Percentiles rank a stretch among this genome's conserved stretches.
These are phyloP conservation scores for Drosophila dunni DNA, from an alignment of 1,140 invertebrate genomes.

Conservation along the genomic window DNA sequence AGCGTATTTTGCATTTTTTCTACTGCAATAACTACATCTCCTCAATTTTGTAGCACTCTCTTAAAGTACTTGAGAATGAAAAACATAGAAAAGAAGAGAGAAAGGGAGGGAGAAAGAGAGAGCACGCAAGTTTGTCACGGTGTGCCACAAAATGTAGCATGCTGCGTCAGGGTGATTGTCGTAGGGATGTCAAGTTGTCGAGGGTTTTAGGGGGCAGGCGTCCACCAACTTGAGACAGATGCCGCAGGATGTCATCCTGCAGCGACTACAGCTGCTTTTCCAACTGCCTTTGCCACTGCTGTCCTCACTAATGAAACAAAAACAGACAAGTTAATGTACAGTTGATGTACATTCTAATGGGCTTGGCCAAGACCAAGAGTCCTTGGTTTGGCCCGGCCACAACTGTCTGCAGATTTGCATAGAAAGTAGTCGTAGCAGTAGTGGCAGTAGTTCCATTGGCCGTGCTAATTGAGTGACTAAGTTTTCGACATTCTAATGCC, in stretches of 20 bases:
- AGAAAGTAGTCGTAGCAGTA: conserved; percentile 53
- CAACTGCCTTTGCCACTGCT: conserved; percentile 16
- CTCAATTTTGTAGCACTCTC: conserved; percentile 2
- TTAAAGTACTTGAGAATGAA: conserved; percentile 8
- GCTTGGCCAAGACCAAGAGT: neutral
- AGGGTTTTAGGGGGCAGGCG: conserved; percentile 42
- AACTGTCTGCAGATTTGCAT: conserved; percentile 72
- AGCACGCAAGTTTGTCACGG: neutral
- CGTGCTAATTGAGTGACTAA: conserved; percentile 79
- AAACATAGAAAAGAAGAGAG: neutral
- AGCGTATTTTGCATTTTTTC: neutral
- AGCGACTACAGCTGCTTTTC: conserved; percentile 10
- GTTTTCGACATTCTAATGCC: conserved; percentile 79
- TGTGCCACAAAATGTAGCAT: conserved; percentile 40
- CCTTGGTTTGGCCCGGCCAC: conserved; percentile 18
- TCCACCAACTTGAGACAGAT: conserved; percentile 40
- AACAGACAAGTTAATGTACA: conserved; percentile 81
- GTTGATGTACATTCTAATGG: conserved; percentile 81
- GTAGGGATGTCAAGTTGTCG: conserved; percentile 63
- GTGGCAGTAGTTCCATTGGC: conserved; percentile 13
- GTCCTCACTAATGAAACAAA: conserved; percentile 76
- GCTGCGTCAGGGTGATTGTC: conserved; percentile 47
- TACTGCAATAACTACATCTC: conserved; percentile 15
- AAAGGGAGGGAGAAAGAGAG: neutral
- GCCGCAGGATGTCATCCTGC: conserved; percentile 34